Base-by-base conservation (phyloP, 2,888 invertebrate genomes). In the Aleiodes testaceus region DNA sequence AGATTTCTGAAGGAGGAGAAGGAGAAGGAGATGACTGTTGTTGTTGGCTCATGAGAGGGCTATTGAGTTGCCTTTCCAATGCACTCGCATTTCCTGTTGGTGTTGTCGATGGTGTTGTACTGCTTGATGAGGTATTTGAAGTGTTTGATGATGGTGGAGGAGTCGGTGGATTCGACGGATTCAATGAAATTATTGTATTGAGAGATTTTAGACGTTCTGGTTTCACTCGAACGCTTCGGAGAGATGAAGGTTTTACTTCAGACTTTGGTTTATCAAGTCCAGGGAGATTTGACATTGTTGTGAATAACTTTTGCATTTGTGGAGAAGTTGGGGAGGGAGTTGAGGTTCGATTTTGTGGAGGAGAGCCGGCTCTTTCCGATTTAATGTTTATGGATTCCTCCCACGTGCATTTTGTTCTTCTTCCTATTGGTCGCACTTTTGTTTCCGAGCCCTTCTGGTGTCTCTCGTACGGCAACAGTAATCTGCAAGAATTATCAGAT, bases 211-310 rank as follows among this genome's bases (percentile, higher is more conserved):
- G 84, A 16, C 90, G 86, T 75, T 91, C 91, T 0, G 92, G 90
- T 83, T 93, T 93, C 0, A 93, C 92, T 7, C 93, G 87, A 36
- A 93, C 92, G 47, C 92, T 92, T 49, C 93, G 90, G 63, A 91
- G 80, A 3, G 90, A 90, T 12, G 90, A 90, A 1, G 88, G 87
- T 78, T 90, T 90, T 87, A 45, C 20, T 55, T 67, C 67, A 26
- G 45, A 44, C 26, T 30, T 22, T 63, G 63, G 52, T 45, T 63
- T 63, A 22, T 63, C 63, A 36, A 14, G 9, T 16, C 42, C 59
- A 42, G 59, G 36, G 11, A 18, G 36, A 9, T 42, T 36, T 42
- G 59, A 59, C 36, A 18, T 59, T 59, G 59, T 14, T 59, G 59
- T 84, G 61, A 85, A 83, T 66, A 85, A 79, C 66, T 74, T 63